Evolutionary conservation across 1,140 invertebrate genomes (phyloP).

Genomic region (Caenorhabditis latens): DNA sequence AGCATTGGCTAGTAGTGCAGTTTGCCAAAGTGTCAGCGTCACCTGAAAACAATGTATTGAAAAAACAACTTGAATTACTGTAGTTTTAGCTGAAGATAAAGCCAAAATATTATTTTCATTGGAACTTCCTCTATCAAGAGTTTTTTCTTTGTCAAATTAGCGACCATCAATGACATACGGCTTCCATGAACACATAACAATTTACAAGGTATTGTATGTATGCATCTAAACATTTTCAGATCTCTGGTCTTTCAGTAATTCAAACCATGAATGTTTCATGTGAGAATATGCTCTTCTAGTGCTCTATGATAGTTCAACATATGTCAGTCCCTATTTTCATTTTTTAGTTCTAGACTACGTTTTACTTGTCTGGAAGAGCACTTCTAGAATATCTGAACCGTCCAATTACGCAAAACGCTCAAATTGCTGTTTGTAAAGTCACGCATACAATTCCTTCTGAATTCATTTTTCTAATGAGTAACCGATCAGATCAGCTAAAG

Average conservation of each 20-base stretch:
- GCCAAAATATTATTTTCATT: background rate
- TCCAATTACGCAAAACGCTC: constrained; percentile 16
- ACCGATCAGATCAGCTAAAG: background rate
- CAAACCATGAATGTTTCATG: background rate
- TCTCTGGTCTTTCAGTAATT: constrained; percentile 4
- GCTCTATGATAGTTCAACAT: too few species aligned
- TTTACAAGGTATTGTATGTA: too few species aligned
- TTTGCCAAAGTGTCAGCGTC: constrained; percentile 74
- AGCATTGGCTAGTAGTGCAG: constrained; percentile 73
- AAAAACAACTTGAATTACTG: constrained; percentile 57
- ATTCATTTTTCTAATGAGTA: constrained; percentile 25
- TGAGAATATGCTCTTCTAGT: background rate
- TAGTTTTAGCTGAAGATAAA: too few species aligned
- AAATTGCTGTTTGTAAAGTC: background rate
- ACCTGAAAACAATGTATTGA: constrained; percentile 63
- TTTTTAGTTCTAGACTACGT: too few species aligned
- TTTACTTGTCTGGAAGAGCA: background rate
- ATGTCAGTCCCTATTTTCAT: too few species aligned
- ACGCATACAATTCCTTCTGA: constrained; percentile 27
- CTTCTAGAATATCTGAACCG: constrained; percentile 1
- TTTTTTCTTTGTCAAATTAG: too few species aligned
- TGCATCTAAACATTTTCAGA: background rate
- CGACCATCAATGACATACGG: too few species aligned
- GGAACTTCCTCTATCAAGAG: background rate
- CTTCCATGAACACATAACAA: background rate